A percentile compares a stretch with the other conserved stretches of the same genome.
Evolutionary conservation across 2,797 vertebrate species (phyloP).

Genomic region (Somateria mollissima): DNA sequence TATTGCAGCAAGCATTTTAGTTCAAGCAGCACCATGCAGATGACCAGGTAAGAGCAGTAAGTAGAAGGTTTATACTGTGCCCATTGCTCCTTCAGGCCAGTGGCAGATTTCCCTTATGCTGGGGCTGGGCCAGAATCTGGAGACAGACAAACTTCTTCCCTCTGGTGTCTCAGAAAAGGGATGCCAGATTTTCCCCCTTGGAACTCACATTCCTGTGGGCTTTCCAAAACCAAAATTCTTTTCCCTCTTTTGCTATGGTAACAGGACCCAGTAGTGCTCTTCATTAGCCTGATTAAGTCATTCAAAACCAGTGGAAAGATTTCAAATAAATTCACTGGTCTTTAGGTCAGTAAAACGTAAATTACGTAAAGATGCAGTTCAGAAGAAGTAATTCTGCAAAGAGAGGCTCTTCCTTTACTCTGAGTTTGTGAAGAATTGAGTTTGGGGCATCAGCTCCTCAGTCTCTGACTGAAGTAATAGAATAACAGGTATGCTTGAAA

Average conservation of each 20-base stretch:
- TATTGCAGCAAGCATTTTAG: not conserved
- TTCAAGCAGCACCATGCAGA: not conserved
- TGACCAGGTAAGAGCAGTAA: not conserved
- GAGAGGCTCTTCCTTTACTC: not conserved
- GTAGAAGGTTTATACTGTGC: not conserved
- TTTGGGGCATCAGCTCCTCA: not conserved
- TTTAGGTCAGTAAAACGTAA: conserved; percentile 15
- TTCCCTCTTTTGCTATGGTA: not conserved
- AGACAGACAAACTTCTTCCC: not conserved
- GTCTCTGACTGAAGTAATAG: not conserved
- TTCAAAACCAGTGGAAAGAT: conserved; percentile 27
- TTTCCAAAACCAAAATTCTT: not conserved
- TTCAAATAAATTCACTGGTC: not conserved
- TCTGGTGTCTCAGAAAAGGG: not conserved
- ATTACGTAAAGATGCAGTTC: not conserved
- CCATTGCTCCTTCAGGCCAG: not conserved
- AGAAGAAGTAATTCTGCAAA: not conserved
- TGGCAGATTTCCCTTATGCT: not conserved
- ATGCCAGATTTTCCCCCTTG: not conserved
- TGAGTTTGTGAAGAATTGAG: not conserved
- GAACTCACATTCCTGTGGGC: not conserved
- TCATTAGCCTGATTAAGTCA: conserved; percentile 33
- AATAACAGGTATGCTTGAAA: not conserved
- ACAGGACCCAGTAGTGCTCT: not conserved
- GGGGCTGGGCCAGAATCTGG: not conserved